Evolutionary conservation across 2,888 invertebrate genomes (phyloP), one percentile per base, ranked within the genome.

Genomic region (Lampropteryx suffumata): DNA sequence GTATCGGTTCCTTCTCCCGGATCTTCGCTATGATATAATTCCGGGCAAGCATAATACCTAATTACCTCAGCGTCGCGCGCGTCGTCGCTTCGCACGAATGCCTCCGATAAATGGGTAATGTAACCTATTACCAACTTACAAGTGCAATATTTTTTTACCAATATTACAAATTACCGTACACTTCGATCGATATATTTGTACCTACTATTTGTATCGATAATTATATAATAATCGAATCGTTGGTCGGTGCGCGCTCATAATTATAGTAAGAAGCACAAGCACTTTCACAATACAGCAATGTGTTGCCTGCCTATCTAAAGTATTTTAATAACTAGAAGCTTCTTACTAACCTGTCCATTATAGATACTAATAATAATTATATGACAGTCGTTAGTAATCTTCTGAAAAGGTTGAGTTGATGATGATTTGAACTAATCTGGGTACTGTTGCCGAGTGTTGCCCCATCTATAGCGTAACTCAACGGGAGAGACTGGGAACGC

Each of bases 41-140:
- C 53, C 51, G 41, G 47, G 37, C 50, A 51, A 9, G 17, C 50
- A 47, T 41, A 43, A 39, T 43, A 45, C 28, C 12, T n/a, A n/a
- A 50, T 13, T n/a, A 65, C 55, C 59, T 62, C 48, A 62, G 46
- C 42, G 44, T 50, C 59, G 55, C 57, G n/a, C n/a, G n/a, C n/a
- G n/a, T n/a, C n/a, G 67, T 66, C 71, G 75, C 65, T 61, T 54
- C 70, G 73, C 76, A 76, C 76, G 75, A 74, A 65, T 61, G 72
- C 57, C 43, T 65, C 54, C 61, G 48, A 36, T 55, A 17, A 17
- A 4, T 17, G 4, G 17, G 17, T 17, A 17, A 4, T 17, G 4
- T 3, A 3, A 17, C 32, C 28, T 12, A 13, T 7, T 32, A 40
- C 24, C 29, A 17, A 28, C 33, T 34, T 33, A 33, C 42, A 53